phyloP scores from a whole-genome alignment of 2,888 invertebrate genomes.

The Ophioninae sp. region DNA sequence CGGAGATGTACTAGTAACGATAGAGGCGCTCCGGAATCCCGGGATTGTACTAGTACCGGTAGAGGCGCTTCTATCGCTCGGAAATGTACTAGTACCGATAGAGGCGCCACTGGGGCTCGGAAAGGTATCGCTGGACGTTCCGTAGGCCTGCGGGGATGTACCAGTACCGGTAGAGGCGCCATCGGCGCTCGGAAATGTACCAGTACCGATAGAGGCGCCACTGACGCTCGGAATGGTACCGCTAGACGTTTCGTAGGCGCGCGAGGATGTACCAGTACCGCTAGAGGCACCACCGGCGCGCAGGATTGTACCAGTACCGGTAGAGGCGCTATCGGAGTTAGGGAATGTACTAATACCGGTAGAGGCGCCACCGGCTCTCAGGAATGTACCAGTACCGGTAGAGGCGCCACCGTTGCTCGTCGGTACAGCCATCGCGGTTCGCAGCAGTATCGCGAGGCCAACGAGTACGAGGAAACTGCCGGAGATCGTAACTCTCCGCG shows the following conservation, averaged over 20 bases:
- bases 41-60: too few species aligned
- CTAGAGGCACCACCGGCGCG: too few species aligned
- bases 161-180: constrained; percentile 42
- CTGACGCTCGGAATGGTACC: too few species aligned
- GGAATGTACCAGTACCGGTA: constrained; percentile 30
- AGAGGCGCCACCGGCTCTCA: too few species aligned
- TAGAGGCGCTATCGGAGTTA: too few species aligned
- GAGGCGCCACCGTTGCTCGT: constrained; percentile 28
- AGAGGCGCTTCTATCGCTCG: too few species aligned
- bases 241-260: too few species aligned
- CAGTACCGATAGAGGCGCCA: not conserved
- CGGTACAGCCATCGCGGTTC: constrained; percentile 58
- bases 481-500: constrained; percentile 46
- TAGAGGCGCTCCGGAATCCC: not conserved
- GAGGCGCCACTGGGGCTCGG: too few species aligned
- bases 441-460: constrained; percentile 57
- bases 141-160: not conserved
- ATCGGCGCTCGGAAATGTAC: not conserved
- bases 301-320: not conserved
- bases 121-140: too few species aligned
- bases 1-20: constrained; percentile 26
- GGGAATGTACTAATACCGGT: too few species aligned
- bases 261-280: too few species aligned
- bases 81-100: too few species aligned
- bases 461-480: constrained; percentile 58